Evolutionary conservation across 2,888 invertebrate species (phyloP), one percentile per base, ranked within the genome.

Genomic region (Oegoconia quadripuncta): DNA sequence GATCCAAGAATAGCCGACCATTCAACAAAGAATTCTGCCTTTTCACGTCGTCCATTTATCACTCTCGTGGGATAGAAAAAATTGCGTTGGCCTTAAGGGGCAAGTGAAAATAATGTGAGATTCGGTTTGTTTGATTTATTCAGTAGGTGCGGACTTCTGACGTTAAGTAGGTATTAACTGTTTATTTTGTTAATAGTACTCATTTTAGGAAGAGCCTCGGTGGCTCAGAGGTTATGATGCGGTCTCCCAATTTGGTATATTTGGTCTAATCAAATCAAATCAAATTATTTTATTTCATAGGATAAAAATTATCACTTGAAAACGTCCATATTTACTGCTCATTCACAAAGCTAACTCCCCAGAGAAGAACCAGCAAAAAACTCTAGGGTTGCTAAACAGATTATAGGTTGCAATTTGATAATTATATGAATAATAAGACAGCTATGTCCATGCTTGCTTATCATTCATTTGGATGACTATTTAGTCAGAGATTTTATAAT

Each of bases 21-120:
- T 59, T 65, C 59, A 62, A 59, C 59, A 65, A 64, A 63, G 63
- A 72, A 68, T 66, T 68, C 48, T 50, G 60, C 63, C 59, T 59
- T 64, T 75, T 74, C 71, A 72, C 64, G 60, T 55, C 53, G 44
- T 54, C 69, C 74, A 74, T 76, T 74, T 70, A 77, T 76, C 77
- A 76, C 64, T 60, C 63, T 57, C 43, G 53, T 42, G 62, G 64
- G 73, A 62, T 59, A 58, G 71, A 74, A 76, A 77, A 74, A 75
- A 73, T 65, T 67, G 64, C 68, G 58, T 51, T 54, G 66, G 64
- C 57, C 74, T 69, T 63, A 55, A 63, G 66, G 62, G 64, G 61
- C 58, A 49, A 57, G 55, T 57, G 66, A 67, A 69, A 72, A 71
- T 74, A 72, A 74, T 67, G 73, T 64, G 65, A 55, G 57, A 54